Evolutionary conservation across 2,113 vertebrate species (phyloP).

Genomic region (Thamnophis sirtalis): DNA sequence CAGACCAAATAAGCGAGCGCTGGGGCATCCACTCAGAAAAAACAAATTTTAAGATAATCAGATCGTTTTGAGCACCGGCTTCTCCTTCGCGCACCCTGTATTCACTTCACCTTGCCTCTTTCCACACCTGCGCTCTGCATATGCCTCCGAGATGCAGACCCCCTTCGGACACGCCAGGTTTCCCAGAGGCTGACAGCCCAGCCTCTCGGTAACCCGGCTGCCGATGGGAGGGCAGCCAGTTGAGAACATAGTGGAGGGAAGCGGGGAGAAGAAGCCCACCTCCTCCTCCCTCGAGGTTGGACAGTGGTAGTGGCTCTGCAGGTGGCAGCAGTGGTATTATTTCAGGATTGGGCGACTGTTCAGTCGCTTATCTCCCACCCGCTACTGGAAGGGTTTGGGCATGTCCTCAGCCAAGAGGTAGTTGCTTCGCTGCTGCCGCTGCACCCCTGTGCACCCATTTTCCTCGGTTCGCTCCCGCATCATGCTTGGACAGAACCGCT

Average conservation of each 20-base stretch:
- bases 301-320: not conserved
- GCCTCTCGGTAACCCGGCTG: not conserved
- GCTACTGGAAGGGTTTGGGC: not conserved
- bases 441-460: conserved; percentile 39
- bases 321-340: conserved; percentile 16
- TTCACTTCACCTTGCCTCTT: no score
- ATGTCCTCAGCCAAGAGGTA: not conserved
- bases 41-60: not conserved
- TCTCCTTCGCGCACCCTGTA: not conserved
- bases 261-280: not conserved
- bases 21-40: not conserved
- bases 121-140: not conserved
- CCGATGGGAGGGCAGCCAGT: not conserved
- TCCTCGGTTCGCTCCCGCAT: conserved; percentile 23
- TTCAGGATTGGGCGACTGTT: not conserved
- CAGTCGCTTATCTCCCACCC: not conserved
- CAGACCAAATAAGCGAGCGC: not conserved
- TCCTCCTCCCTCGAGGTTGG: not conserved
- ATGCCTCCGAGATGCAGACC: not conserved
- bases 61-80: not conserved
- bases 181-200: no score
- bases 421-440: conserved; percentile 8
- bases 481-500: conserved; percentile 25
- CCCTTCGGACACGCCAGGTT: not conserved
- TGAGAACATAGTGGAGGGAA: not conserved